Evolutionary conservation across 2,113 vertebrate genomes (phyloP).

Genomic region (Salvelinus namaycush): DNA sequence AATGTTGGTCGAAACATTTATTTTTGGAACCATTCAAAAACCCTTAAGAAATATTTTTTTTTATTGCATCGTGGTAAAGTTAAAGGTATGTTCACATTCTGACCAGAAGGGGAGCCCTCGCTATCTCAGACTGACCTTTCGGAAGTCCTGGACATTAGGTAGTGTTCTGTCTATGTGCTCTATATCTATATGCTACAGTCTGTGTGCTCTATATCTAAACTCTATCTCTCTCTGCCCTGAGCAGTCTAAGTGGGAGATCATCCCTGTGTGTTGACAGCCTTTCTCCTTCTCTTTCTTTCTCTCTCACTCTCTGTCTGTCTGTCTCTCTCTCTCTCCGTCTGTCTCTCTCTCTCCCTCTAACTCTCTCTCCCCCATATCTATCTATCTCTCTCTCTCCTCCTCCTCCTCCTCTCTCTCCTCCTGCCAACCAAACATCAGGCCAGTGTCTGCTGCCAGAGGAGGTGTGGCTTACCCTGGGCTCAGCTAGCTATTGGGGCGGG

Average conservation of each 20-base stretch:
- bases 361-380: conserved; percentile 13
- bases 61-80: not conserved
- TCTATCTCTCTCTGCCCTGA: conserved; percentile 49
- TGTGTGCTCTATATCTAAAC: conserved; percentile 43
- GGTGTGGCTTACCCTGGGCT: conserved; percentile 47
- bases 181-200: not conserved
- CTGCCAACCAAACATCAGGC: conserved; percentile 52
- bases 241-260: conserved; percentile 61
- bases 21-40: too few species aligned
- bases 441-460: conserved; percentile 50
- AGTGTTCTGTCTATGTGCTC: conserved; percentile 32
- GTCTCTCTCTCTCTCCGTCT: not conserved
- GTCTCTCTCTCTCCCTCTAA: too few species aligned
- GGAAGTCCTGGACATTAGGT: conserved; percentile 34
- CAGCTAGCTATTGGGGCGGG: conserved; percentile 30
- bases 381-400: too few species aligned
- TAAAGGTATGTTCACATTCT: conserved; percentile 26
- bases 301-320: too few species aligned
- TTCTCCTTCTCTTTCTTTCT: conserved; percentile 16
- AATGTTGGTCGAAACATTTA: too few species aligned
- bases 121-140: conserved; percentile 10
- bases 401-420: conserved; percentile 19
- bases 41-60: too few species aligned
- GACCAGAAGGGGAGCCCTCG: conserved; percentile 40
- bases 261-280: conserved; percentile 57